Base-by-base conservation (phyloP, 2,888 invertebrate genomes). In the Dastarcus helophoroides region DNA sequence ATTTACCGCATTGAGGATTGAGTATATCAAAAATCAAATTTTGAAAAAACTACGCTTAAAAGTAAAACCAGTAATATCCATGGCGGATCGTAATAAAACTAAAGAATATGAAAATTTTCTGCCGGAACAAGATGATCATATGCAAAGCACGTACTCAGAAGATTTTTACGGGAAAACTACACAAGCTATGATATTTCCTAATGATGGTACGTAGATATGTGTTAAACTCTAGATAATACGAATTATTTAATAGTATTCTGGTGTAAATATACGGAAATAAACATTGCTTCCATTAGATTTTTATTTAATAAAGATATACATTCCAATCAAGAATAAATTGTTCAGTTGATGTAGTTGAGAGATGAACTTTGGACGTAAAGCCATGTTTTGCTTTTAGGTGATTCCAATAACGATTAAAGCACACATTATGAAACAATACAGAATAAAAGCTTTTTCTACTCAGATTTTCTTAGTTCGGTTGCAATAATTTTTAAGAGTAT, bases 101-200 rank as follows among this genome's bases (percentile, higher is more conserved):
- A 77, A 78, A 25, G 79, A 79, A 45, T 81, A 81, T 4, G 73
- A 76, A 49, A 77, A 76, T 36, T 58, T 70, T 8, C 63, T 71
- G 38, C 64, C 67, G 14, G 56, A 58, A 23, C 59, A 58, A 24
- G 60, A 63, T 22, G 54, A 68, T 17, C 71, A 71, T 33, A 63
- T 67, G 10, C 67, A 68, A 1, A 65, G 67, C 9, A 69, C 68
- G 37, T 69, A 71, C 33, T 71, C 74, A 12, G 85, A 85, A 46
- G 83, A 84, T 48, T 86, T 81, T 45, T 86, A 84, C 48, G 85
- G 83, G 14, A 73, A 82, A 49, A 85, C 84, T 7, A 82, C 82
- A 40, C 83, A 84, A 64, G 81, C 84, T 44, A 81, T 85, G 26
- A 75, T 86, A 24, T 81, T 86, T 46, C 76, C 84, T 1, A 76